These are phyloP conservation scores for Oceanites oceanicus DNA, from an alignment of 2,113 vertebrate species.

Conservation along the genomic window DNA sequence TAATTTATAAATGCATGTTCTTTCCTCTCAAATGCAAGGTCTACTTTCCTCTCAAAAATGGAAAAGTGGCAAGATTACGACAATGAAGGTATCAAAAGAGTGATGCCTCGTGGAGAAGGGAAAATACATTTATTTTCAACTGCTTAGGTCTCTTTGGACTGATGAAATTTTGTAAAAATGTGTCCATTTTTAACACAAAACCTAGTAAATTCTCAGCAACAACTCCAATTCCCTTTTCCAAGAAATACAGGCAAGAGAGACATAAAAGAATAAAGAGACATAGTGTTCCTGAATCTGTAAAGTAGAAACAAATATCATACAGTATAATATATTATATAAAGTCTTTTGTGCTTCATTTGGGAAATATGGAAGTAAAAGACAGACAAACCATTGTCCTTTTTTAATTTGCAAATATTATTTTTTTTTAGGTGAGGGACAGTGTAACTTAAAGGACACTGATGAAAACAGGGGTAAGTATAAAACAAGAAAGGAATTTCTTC, in stretches of 20 bases:
- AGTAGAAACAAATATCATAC: conserved; percentile 26
- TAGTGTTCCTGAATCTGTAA: conserved; percentile 13
- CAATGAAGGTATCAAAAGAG: not conserved
- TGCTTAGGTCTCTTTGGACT: not conserved
- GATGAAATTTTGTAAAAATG: conserved; percentile 9
- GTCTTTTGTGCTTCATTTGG: conserved; percentile 7
- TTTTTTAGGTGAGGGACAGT: not conserved
- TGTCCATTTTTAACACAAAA: conserved; percentile 7
- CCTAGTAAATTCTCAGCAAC: not conserved
- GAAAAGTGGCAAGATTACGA: not conserved
- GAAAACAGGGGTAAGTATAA: not conserved
- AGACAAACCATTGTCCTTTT: not conserved
- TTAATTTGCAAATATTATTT: not conserved
- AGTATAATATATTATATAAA: not conserved
- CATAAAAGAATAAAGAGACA: conserved; percentile 20
- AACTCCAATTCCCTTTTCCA: conserved; percentile 20
- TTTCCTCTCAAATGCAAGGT: not conserved
- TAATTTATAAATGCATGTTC: not conserved
- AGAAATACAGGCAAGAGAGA: conserved; percentile 16
- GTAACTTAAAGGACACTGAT: not conserved
- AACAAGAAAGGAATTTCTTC: not conserved
- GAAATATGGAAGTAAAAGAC: not conserved
- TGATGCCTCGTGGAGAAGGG: not conserved
- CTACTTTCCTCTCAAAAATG: not conserved
- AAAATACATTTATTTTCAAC: not conserved